phyloP scores from a whole-genome alignment of 92 coral and sea anemone species.

The Plumapathes pennacea region DNA sequence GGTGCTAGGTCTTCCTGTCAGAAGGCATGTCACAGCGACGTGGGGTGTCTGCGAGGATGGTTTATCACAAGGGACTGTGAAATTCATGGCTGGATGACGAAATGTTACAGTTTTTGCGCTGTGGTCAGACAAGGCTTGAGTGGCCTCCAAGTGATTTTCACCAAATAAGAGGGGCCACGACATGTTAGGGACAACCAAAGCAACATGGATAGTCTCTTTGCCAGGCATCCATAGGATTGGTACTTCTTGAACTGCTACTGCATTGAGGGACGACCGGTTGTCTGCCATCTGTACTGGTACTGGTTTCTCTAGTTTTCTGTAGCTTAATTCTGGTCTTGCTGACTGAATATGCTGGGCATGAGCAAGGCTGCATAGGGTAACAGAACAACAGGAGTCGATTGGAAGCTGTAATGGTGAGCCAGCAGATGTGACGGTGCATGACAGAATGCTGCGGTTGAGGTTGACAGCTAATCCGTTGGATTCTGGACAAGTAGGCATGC shows the following conservation, averaged over 20 bases:
- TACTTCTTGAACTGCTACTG: constrained; percentile 34
- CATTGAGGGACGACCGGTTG: constrained; percentile 14
- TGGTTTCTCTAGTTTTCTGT: constrained; percentile 20
- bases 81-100: constrained; percentile 27
- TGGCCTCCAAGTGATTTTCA: constrained; percentile 34
- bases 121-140: constrained; percentile 34
- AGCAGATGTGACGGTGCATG: constrained; percentile 5
- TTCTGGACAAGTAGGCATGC: not conserved
- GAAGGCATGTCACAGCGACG: constrained; percentile 6
- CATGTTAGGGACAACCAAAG: constrained; percentile 29
- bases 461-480: not conserved
- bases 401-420: constrained; percentile 1
- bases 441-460: constrained; percentile 1
- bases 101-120: constrained; percentile 22
- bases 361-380: constrained; percentile 28
- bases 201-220: constrained; percentile 14
- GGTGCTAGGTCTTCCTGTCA: not conserved
- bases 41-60: not conserved
- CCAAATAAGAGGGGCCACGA: constrained; percentile 39
- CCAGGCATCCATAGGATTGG: constrained; percentile 34
- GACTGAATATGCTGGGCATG: constrained; percentile 28
- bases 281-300: constrained; percentile 32
- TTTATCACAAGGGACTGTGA: constrained; percentile 13
- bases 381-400: constrained; percentile 36
- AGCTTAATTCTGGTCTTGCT: constrained; percentile 13